A percentile compares a stretch with the other conserved stretches of the same genome.
These are phyloP conservation scores for Venusia cambrica DNA, from an alignment of 2,888 invertebrate genomes.

Conservation along the genomic window DNA sequence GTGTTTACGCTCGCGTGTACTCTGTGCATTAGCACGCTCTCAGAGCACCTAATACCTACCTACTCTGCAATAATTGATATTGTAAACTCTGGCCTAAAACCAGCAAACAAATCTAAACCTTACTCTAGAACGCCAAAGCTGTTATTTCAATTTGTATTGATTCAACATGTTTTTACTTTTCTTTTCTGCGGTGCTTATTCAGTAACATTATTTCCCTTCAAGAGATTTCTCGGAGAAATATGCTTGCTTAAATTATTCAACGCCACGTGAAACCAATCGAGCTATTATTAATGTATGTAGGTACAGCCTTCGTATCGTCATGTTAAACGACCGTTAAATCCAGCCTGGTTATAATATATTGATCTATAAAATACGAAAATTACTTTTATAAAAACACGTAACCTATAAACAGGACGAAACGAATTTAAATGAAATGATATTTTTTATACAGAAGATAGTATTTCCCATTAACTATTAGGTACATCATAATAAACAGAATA, in stretches of 20 bases:
- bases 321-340: constrained; percentile 21
- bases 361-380: constrained; percentile 20
- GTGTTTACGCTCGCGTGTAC: constrained; percentile 45
- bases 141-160: constrained; percentile 18
- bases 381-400: constrained; percentile 16
- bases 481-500: too few relatives aligned
- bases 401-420: too few relatives aligned
- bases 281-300: constrained; percentile 23
- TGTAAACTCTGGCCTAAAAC: constrained; percentile 39
- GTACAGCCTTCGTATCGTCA: constrained; percentile 19
- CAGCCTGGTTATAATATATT: constrained; percentile 20
- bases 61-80: constrained; percentile 48
- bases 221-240: constrained; percentile 31
- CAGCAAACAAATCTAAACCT: constrained; percentile 30
- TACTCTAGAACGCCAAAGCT: constrained; percentile 26
- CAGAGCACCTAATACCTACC: constrained; percentile 37
- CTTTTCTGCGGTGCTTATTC: constrained; percentile 32
- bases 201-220: constrained; percentile 33
- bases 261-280: constrained; percentile 22
- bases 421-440: too few relatives aligned
- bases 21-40: constrained; percentile 49
- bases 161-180: constrained; percentile 31
- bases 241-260: constrained; percentile 28
- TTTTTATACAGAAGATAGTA: too few relatives aligned
- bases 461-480: too few relatives aligned